Percentiles rank a stretch among this genome's conserved stretches.
phyloP scores from a whole-genome alignment of 2,113 vertebrate species.

The Origma solitaria region DNA sequence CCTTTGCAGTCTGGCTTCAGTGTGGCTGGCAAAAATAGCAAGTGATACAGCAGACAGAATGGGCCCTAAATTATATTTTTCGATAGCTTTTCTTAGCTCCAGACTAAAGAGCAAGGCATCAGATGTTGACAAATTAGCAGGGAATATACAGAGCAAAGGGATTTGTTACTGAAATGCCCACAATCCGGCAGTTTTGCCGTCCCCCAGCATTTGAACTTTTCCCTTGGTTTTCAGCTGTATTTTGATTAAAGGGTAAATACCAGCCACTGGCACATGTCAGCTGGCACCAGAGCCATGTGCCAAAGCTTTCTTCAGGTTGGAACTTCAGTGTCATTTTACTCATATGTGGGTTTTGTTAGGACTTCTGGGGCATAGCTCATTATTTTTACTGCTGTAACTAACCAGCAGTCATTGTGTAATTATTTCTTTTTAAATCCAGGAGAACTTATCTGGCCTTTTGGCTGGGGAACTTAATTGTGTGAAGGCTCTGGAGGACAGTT shows the following conservation, averaged over 20 bases:
- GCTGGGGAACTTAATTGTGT: not conserved
- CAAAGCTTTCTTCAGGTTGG: not conserved
- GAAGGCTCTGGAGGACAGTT: rapidly evolving
- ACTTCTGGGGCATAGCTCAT: not conserved
- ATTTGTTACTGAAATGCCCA: not conserved
- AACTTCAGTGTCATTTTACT: not conserved
- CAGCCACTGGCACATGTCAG: not conserved
- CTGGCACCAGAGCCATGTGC: not conserved
- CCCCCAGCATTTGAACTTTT: not conserved
- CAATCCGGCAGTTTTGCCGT: not conserved
- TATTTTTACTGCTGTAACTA: not conserved
- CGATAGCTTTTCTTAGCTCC: constrained; percentile 53
- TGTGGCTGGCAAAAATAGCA: not conserved
- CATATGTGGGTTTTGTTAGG: not conserved
- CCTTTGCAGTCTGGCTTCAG: constrained; percentile 38
- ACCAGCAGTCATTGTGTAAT: not conserved
- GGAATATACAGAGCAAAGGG: not conserved
- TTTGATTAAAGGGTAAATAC: not conserved
- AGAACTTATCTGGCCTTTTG: not conserved
- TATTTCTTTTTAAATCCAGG: not conserved
- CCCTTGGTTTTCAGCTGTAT: not conserved
- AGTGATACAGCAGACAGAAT: constrained; percentile 22
- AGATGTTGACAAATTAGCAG: constrained; percentile 13
- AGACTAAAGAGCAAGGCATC: constrained; percentile 42
- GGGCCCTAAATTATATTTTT: constrained; percentile 24